These are phyloP conservation scores for Phortica variegata DNA, from an alignment of 1,140 invertebrate species.

Conservation along the genomic window DNA sequence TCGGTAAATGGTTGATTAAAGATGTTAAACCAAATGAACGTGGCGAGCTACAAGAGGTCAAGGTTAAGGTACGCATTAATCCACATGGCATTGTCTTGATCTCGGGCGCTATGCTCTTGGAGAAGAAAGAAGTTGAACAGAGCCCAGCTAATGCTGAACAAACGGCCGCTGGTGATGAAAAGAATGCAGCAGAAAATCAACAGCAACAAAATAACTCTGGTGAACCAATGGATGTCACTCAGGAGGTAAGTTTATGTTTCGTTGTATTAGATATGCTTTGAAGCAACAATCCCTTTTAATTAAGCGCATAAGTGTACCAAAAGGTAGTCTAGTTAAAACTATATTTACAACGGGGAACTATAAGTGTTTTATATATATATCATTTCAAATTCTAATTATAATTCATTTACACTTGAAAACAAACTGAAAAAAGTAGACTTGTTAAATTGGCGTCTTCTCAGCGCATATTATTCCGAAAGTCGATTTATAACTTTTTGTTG, in stretches of 20 bases:
- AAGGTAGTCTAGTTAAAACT: too few relatives aligned
- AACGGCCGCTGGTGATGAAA: constrained; percentile 48
- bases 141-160: constrained; percentile 59
- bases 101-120: constrained; percentile 79
- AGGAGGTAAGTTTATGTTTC: constrained; percentile 62
- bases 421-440: too few relatives aligned
- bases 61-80: constrained; percentile 93
- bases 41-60: constrained; percentile 89
- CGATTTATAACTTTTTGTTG: too few relatives aligned
- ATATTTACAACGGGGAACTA: too few relatives aligned
- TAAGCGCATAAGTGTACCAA: too few relatives aligned
- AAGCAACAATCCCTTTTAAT: too few relatives aligned
- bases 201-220: constrained; percentile 46
- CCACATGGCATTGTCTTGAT: constrained; percentile 89
- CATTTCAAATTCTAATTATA: too few relatives aligned
- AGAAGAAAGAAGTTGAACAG: constrained; percentile 73
- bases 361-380: too few relatives aligned
- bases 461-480: too few relatives aligned
- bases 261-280: too few relatives aligned
- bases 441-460: too few relatives aligned
- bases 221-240: constrained; percentile 58
- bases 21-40: constrained; percentile 83
- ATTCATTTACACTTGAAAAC: too few relatives aligned
- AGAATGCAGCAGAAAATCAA: constrained; percentile 42
- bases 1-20: constrained; percentile 84